These are phyloP conservation scores for Pseudochromis fuscus DNA, from an alignment of 2,797 vertebrate genomes.

Conservation along the genomic window DNA sequence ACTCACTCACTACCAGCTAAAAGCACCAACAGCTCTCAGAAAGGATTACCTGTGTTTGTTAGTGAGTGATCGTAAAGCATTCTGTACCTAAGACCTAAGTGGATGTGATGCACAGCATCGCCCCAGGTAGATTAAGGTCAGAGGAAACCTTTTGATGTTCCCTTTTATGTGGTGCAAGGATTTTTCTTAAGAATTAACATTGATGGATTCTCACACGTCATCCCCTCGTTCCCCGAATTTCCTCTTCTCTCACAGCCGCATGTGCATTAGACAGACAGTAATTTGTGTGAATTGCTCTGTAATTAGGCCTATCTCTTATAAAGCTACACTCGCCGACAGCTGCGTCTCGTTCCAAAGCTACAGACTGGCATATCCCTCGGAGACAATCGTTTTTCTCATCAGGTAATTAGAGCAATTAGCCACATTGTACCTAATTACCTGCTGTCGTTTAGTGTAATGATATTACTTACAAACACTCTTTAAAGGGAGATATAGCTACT, in stretches of 20 bases:
- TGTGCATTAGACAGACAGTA: constrained; percentile 73
- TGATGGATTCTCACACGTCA: constrained; percentile 53
- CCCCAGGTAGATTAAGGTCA: constrained; percentile 27
- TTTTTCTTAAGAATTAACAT: constrained; percentile 38
- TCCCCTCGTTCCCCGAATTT: constrained; percentile 56
- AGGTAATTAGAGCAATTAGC: constrained; percentile 79
- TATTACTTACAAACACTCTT: constrained; percentile 79
- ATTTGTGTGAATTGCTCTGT: constrained; percentile 77
- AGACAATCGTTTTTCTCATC: constrained; percentile 75
- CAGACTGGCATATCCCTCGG: constrained; percentile 68
- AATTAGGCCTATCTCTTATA: constrained; percentile 77
- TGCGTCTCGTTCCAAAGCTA: constrained; percentile 65
- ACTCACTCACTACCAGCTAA: neutral
- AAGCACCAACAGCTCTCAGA: constrained; percentile 14
- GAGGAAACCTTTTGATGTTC: constrained; percentile 40
- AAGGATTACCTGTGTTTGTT: constrained; percentile 18
- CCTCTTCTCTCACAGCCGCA: constrained; percentile 55
- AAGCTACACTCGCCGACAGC: constrained; percentile 72
- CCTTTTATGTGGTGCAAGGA: constrained; percentile 35
- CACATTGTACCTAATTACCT: constrained; percentile 76
- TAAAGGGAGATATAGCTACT: constrained; percentile 72
- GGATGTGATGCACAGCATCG: constrained; percentile 22
- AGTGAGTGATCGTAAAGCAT: constrained; percentile 11
- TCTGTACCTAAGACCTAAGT: constrained; percentile 35
- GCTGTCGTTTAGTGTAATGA: constrained; percentile 77